Evolutionary conservation across 2,113 vertebrate species (phyloP).

Genomic region (Chloropsis cyanopogon): DNA sequence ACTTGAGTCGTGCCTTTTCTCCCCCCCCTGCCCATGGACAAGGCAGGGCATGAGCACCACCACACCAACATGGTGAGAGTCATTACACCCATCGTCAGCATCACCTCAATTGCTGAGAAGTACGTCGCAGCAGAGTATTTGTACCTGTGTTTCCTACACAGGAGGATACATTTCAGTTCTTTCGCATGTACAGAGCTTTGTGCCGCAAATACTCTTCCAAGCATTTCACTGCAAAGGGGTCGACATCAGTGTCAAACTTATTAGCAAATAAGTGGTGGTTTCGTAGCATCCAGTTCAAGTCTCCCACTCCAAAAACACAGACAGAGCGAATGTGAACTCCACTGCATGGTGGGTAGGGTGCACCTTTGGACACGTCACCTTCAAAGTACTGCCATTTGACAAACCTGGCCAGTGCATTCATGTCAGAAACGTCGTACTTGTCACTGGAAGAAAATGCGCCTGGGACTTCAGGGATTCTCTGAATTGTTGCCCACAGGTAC

Average conservation of each 20-base stretch:
- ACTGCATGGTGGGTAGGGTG: conserved; percentile 80
- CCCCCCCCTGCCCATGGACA: background rate
- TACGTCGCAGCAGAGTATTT: fast-evolving
- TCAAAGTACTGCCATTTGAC: conserved; percentile 87
- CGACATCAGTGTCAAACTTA: conserved; percentile 84
- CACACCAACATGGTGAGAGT: background rate
- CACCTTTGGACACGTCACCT: conserved; percentile 71
- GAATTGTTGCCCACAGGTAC: conserved; percentile 89
- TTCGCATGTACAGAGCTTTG: conserved; percentile 71
- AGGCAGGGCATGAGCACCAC: background rate
- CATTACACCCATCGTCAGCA: background rate
- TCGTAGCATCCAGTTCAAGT: conserved; percentile 81
- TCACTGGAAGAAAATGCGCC: conserved; percentile 73
- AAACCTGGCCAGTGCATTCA: conserved; percentile 80
- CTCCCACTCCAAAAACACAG: conserved; percentile 86
- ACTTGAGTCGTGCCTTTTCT: background rate
- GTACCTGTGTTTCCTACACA: background rate
- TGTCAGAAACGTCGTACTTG: conserved; percentile 84
- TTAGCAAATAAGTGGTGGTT: conserved; percentile 90
- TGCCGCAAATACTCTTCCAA: conserved; percentile 84
- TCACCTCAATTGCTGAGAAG: background rate
- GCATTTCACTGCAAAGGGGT: conserved; percentile 81
- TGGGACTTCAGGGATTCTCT: conserved; percentile 82
- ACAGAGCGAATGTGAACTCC: conserved; percentile 80
- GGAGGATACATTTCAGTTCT: conserved; percentile 4